Percentiles rank a stretch among this genome's conserved stretches.
Evolutionary conservation across 2,888 invertebrate genomes (phyloP).

Genomic region (Meghimatium bilineatum): DNA sequence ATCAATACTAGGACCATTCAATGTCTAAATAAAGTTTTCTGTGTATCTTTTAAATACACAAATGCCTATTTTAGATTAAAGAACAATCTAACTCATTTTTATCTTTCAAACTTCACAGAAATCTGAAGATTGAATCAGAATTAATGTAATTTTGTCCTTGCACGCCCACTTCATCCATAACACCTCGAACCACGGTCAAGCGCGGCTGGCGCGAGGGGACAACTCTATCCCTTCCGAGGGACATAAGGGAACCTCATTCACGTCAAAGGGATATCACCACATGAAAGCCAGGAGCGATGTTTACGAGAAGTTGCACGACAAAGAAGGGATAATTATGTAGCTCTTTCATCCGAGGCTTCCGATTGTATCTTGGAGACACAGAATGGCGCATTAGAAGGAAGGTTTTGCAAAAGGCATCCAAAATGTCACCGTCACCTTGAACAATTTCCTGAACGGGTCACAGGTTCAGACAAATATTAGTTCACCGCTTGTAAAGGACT

Average conservation of each 20-base stretch:
- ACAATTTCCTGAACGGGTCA: conserved; percentile 23
- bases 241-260: conserved; percentile 42
- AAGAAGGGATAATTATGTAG: conserved; percentile 39
- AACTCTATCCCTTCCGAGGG: conserved; percentile 36
- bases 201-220: conserved; percentile 15
- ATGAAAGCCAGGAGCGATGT: conserved; percentile 39
- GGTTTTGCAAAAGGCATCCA: conserved; percentile 14
- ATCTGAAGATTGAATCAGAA: not conserved
- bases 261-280: conserved; percentile 38
- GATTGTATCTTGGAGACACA: conserved; percentile 18
- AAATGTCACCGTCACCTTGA: conserved; percentile 19
- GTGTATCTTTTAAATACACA: not conserved
- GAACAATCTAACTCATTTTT: not conserved
- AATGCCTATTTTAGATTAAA: not conserved
- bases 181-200: not conserved
- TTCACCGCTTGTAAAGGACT: not conserved
- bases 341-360: conserved; percentile 33
- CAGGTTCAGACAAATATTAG: conserved; percentile 30
- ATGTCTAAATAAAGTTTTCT: not conserved
- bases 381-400: conserved; percentile 23
- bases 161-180: not conserved
- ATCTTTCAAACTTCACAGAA: not conserved
- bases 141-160: not conserved
- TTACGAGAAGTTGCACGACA: conserved; percentile 43
- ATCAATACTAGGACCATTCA: too few species aligned